Evolutionary conservation across 2,888 invertebrate genomes (phyloP).

Genomic region (Sarcophaga subvicina): DNA sequence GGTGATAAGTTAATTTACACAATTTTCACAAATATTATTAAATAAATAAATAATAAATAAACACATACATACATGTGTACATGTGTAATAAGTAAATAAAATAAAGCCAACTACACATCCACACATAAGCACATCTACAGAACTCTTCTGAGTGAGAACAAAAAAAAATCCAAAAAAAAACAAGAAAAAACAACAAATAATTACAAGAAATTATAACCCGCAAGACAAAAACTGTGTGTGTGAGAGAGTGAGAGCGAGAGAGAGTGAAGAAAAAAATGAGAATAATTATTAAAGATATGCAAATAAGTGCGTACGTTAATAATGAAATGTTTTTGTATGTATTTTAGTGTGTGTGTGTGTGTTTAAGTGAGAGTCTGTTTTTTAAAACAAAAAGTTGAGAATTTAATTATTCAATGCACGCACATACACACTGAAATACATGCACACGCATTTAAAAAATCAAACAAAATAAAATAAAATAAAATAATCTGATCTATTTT

Average conservation of each 20-base stretch:
- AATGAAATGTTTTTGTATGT: too few relatives aligned
- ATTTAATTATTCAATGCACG: constrained; percentile 18
- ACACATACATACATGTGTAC: too few relatives aligned
- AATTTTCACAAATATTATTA: constrained; percentile 60
- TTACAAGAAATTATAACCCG: too few relatives aligned
- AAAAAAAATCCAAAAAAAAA: too few relatives aligned
- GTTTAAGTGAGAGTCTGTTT: not conserved
- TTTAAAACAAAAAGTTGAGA: too few relatives aligned
- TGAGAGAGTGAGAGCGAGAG: too few relatives aligned
- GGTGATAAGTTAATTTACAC: constrained; percentile 68
- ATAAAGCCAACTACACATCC: not conserved
- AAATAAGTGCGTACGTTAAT: too few relatives aligned
- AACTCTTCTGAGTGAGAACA: too few relatives aligned
- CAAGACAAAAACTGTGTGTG: too few relatives aligned
- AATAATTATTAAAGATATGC: too few relatives aligned
- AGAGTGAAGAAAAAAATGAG: too few relatives aligned
- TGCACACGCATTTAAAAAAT: not conserved
- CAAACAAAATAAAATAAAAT: not conserved
- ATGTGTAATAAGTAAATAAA: constrained; percentile 55
- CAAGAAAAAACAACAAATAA: too few relatives aligned
- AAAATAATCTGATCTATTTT: constrained; percentile 25
- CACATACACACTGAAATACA: constrained; percentile 15
- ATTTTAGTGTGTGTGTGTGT: not conserved
- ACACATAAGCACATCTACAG: not conserved
- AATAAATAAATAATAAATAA: constrained; percentile 4